Conservation (phyloP, 2,113 vertebrate genomes). For the Lophura nycthemera region DNA sequence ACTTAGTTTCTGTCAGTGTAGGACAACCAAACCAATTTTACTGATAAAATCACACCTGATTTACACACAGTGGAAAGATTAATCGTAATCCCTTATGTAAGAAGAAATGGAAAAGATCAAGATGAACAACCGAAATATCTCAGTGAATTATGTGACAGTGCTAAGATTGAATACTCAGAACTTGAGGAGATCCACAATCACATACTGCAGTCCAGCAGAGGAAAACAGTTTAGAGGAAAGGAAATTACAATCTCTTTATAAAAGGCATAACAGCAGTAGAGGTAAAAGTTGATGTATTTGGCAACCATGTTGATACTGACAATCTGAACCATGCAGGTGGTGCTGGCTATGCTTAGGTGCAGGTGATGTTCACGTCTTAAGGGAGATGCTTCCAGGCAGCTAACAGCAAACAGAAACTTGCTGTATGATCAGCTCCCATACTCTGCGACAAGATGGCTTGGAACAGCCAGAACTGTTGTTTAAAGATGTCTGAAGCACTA, state of each 20-base stretch:
- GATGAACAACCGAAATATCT: accelerated
- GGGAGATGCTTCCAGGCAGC: background rate
- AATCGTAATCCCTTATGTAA: background rate
- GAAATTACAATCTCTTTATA: background rate
- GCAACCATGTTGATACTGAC: accelerated
- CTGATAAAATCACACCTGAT: background rate
- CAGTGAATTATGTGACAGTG: background rate
- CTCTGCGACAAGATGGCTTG: background rate
- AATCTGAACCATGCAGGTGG: accelerated
- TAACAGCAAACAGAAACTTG: background rate
- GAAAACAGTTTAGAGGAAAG: background rate
- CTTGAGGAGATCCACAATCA: background rate
- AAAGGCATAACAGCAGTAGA: background rate
- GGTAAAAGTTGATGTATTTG: background rate
- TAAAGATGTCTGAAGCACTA: background rate
- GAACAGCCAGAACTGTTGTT: background rate
- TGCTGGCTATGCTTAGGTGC: background rate
- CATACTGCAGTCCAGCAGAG: background rate
- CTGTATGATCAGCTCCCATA: background rate
- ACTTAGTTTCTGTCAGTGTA: background rate
- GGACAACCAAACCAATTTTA: background rate
- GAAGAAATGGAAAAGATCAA: background rate
- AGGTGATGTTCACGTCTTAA: accelerated
- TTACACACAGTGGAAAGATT: background rate
- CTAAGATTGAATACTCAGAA: background rate